These are phyloP conservation scores for Arizona elegans DNA, from an alignment of 2,113 vertebrate species.

Conservation along the genomic window DNA sequence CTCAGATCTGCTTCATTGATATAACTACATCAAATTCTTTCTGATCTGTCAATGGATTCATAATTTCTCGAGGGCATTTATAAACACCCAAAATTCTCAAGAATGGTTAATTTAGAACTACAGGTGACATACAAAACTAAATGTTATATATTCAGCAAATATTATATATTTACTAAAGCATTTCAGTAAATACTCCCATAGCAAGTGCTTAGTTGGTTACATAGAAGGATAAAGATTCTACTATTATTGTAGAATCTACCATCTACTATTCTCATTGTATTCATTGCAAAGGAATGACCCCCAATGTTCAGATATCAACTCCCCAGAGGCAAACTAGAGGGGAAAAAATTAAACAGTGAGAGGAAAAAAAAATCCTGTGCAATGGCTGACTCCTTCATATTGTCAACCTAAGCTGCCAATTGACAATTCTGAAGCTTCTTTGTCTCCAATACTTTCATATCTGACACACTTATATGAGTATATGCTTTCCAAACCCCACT, in stretches of 20 bases:
- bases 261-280: background rate
- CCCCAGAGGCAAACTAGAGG: background rate
- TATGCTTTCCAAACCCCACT: background rate
- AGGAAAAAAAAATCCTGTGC: background rate
- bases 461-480: background rate
- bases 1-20: background rate
- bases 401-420: background rate
- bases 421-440: background rate
- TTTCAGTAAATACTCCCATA: rapidly evolving
- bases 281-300: background rate
- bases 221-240: background rate
- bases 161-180: rapidly evolving
- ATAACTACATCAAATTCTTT: background rate
- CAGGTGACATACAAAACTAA: background rate
- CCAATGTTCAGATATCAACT: background rate
- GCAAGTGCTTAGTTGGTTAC: rapidly evolving
- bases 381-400: background rate
- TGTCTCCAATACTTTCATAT: background rate
- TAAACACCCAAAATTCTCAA: background rate
- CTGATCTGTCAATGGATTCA: background rate
- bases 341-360: background rate
- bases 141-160: rapidly evolving
- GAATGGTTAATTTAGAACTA: background rate
- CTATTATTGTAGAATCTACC: background rate
- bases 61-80: background rate